These are phyloP conservation scores for Trichonephila clavata DNA, from an alignment of 1,140 invertebrate genomes.

Conservation along the genomic window DNA sequence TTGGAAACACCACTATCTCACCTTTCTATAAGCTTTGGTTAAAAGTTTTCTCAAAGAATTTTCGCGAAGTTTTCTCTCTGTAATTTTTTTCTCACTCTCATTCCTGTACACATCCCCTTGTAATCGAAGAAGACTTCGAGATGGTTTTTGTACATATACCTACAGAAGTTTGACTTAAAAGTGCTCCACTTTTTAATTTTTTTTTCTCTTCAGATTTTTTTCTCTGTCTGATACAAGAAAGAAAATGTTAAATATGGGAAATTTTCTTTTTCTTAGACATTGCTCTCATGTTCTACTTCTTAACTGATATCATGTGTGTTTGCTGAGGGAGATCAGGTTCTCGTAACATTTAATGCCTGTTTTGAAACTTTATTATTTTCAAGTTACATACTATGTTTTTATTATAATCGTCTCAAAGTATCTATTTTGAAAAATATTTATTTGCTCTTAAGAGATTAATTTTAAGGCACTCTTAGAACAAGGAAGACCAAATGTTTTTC, in stretches of 20 bases:
- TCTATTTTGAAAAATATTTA: no score
- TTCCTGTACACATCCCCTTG: neutral
- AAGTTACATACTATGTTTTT: no score
- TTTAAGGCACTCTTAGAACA: no score
- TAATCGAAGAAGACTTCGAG: neutral
- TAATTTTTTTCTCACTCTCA: conserved; percentile 42
- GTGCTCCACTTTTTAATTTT: neutral
- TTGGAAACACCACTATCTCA: conserved; percentile 33
- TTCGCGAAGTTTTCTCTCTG: conserved; percentile 42
- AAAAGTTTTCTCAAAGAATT: conserved; percentile 67
- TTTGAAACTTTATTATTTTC: no score
- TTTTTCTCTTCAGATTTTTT: neutral
- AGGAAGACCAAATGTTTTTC: no score
- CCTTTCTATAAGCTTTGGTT: conserved; percentile 32
- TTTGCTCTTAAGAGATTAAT: no score
- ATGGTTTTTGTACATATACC: neutral
- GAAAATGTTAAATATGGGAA: neutral
- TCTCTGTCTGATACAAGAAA: neutral
- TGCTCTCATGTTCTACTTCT: neutral
- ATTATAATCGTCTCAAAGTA: no score
- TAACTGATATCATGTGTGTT: neutral
- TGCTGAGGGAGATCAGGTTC: no score
- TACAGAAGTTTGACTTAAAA: neutral
- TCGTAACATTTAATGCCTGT: no score
- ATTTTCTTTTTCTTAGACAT: neutral